Base-by-base conservation (phyloP, 1,140 invertebrate species). In the Plodia interpunctella region DNA sequence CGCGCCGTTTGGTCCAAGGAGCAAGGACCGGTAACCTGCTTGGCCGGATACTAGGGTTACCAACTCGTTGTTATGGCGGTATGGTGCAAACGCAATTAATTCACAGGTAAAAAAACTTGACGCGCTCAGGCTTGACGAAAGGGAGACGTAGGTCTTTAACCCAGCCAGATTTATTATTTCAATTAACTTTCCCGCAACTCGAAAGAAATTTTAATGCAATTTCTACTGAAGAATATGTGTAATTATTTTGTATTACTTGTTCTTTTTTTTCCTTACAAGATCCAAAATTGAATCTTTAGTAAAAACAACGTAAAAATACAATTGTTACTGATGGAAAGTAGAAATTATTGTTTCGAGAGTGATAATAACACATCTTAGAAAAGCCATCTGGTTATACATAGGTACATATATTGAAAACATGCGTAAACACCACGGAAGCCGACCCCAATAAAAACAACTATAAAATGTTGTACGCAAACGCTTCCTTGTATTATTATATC, bases 1-100 rank as follows among this genome's bases (percentile, higher is more conserved):
- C 60, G 28, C 30, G 21, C 15, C 10, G 49, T 57, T 18, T 21
- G 32, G 15, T 28, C n/a, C 52, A 32, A 62, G 70, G 73, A 76
- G 80, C 76, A 83, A 79, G 76, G 76, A 82, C 78, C 80, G 76
- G 60, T 72, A 82, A 84, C 82, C 82, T 83, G 82, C 80, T 75
- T 70, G 71, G 77, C 77, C 77, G 80, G 82, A 85, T 68, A 62
- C 74, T 75, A 81, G 80, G 80, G 80, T 76, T 59, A 18, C 25
- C 62, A 59, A 18, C n/a, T 32, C 30, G 51, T 53, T 44, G 38
- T 44, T 44, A 44, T 44, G 38, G 38, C 38, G 15, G 38, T 44
- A 44, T 44, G 38, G 38, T 44, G 38, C 38, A 44, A 44, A 44
- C 38, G 4, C 13, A 35, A 35, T 35, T 25, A 25, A 25, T 25